Evolutionary conservation across 2,113 vertebrate species (phyloP).

Genomic region (Grammomys surdaster): DNA sequence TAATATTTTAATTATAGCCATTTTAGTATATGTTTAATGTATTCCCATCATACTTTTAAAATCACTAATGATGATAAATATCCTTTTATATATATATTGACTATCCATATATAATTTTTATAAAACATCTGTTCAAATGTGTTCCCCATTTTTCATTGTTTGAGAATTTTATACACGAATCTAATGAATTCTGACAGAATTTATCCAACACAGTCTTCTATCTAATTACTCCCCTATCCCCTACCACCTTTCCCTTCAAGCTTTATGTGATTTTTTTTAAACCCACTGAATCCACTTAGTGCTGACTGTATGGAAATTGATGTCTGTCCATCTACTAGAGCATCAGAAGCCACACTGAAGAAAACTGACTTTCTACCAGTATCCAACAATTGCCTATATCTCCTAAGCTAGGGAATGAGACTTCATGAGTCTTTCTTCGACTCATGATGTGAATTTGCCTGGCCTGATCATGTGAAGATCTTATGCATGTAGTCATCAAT

Average conservation of each 20-base stretch:
- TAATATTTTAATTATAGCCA: neutral
- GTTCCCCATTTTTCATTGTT: neutral
- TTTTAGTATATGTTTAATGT: neutral
- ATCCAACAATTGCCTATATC: neutral
- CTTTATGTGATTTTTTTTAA: neutral
- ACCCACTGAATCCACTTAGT: neutral
- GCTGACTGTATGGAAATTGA: neutral
- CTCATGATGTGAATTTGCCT: neutral
- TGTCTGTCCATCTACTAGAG: neutral
- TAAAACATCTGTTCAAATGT: constrained; percentile 23
- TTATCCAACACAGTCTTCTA: neutral
- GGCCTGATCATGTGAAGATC: neutral
- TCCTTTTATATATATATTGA: neutral
- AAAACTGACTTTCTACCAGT: neutral
- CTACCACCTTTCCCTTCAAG: neutral
- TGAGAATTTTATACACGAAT: neutral
- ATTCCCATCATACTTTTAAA: neutral
- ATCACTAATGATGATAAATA: neutral
- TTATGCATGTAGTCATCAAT: neutral
- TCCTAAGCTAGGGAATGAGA: neutral
- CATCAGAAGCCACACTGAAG: neutral
- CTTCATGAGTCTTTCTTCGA: neutral
- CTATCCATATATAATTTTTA: neutral
- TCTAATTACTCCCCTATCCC: neutral
- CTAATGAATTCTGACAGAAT: neutral